Base-by-base conservation (phyloP, 2,113 vertebrate genomes). In the Sylvietta virens region DNA sequence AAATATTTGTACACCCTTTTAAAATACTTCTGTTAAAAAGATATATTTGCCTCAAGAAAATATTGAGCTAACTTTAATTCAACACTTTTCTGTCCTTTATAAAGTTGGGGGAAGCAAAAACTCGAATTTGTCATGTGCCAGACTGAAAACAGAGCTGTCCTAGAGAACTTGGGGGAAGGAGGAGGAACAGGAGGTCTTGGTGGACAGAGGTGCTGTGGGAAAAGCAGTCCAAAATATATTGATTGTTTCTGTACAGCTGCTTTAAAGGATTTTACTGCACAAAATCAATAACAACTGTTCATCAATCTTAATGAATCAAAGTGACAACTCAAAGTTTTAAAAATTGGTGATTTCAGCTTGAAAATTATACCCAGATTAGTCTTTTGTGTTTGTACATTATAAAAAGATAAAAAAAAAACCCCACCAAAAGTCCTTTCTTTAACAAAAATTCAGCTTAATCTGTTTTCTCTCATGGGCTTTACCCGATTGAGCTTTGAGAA, bases 161-260 rank as follows among this genome's bases (percentile, higher is more conserved):
- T 76, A 45, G 85, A 71, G 60, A 94, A 44, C 40, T 45, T 67
- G 27, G n/a, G 86, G 56, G 53, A 30, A 23, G 42, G 27, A 62
- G 39, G 61, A 84, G 69, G 76, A 90, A 26, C 78, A 88, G 67
- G 70, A 81, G 64, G 37, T 58, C 15, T 83, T 54, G 40, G 79
- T 50, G n/a, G 88, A 40, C 87, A 90, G 83, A 70, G 35, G 31
- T 39, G 58, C 70, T 71, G 3, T 71, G 84, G 79, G 94, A 95
- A 80, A 83, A 96, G 18, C 91, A 95, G 86, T 85, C 88, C 95
- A 92, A 95, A 92, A 90, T n/a, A 30, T 28, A 94, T 93, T 47
- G 86, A 81, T 96, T 94, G 14, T 71, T 94, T 58, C 74, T 86
- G n/a, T 61, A 14, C 62, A 84, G 64, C 65, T 8, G 1, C 58